These are phyloP conservation scores for Rhamnusium bicolor DNA, from an alignment of 2,888 invertebrate species.

Conservation along the genomic window DNA sequence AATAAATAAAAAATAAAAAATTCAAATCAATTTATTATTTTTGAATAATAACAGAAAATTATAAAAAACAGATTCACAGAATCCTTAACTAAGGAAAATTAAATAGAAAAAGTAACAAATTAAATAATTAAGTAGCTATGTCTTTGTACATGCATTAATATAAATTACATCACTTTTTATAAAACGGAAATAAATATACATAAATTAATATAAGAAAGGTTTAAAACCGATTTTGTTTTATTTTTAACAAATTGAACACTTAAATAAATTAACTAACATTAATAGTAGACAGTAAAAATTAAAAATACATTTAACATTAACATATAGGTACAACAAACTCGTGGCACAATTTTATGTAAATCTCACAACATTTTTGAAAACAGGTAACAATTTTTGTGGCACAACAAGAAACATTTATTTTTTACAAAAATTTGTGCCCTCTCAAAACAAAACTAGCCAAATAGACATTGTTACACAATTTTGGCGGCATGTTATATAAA, in stretches of 20 bases:
- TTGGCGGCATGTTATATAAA: slow-evolving; percentile 36
- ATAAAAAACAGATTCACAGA: slow-evolving; percentile 62
- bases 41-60: slow-evolving; percentile 61
- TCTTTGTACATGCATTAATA: slow-evolving; percentile 67
- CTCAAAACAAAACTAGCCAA: slow-evolving; percentile 27
- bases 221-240: slow-evolving; percentile 54
- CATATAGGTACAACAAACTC: slow-evolving; percentile 57
- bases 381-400: slow-evolving; percentile 60
- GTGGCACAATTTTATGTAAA: slow-evolving; percentile 54
- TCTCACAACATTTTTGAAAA: slow-evolving; percentile 50
- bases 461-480: slow-evolving; percentile 31
- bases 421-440: slow-evolving; percentile 33
- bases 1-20: slow-evolving; percentile 42
- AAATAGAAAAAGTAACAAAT: slow-evolving; percentile 66
- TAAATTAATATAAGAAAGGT: slow-evolving; percentile 59
- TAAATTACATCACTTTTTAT: slow-evolving; percentile 64
- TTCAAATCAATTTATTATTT: slow-evolving; percentile 59
- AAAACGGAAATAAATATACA: slow-evolving; percentile 64
- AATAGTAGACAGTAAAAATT: slow-evolving; percentile 55
- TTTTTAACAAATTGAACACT: slow-evolving; percentile 57
- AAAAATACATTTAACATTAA: slow-evolving; percentile 59
- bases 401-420: slow-evolving; percentile 49
- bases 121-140: slow-evolving; percentile 67
- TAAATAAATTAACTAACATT: slow-evolving; percentile 58
- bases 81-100: slow-evolving; percentile 61